phyloP scores from a whole-genome alignment of 2,888 invertebrate species.

The Diogma glabrata region DNA sequence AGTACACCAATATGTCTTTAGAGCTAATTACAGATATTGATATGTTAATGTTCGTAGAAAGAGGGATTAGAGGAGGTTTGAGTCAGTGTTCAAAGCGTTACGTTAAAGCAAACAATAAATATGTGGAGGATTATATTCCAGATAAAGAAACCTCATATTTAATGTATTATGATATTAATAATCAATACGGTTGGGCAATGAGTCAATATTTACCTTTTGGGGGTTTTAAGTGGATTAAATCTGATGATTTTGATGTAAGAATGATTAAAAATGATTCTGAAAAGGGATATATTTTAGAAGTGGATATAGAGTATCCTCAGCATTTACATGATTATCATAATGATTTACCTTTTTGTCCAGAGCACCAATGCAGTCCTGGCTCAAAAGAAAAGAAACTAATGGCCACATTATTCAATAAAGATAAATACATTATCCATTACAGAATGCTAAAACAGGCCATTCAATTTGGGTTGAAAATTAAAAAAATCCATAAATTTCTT shows the following conservation, averaged over 20 bases:
- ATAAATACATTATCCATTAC: slow-evolving; percentile 27
- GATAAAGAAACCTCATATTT: not conserved
- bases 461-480: too few species aligned
- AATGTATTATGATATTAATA: not conserved
- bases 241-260: not conserved
- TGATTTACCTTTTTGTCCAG: slow-evolving; percentile 26
- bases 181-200: too few species aligned
- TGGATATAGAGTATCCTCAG: slow-evolving; percentile 22
- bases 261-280: slow-evolving; percentile 30
- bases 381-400: slow-evolving; percentile 20
- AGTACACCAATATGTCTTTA: slow-evolving; percentile 19
- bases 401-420: slow-evolving; percentile 19
- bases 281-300: slow-evolving; percentile 26
- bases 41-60: too few species aligned
- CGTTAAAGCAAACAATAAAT: not conserved
- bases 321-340: slow-evolving; percentile 24
- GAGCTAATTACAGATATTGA: slow-evolving; percentile 4
- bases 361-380: slow-evolving; percentile 19
- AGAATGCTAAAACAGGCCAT: slow-evolving; percentile 23
- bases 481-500: too few species aligned
- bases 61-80: too few species aligned
- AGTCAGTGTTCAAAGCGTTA: not conserved
- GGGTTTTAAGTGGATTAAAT: not conserved
- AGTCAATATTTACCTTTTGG: not conserved
- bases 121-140: not conserved